Evolutionary conservation across 2,888 invertebrate species (phyloP).

Genomic region (Diplazon laetatorius): DNA sequence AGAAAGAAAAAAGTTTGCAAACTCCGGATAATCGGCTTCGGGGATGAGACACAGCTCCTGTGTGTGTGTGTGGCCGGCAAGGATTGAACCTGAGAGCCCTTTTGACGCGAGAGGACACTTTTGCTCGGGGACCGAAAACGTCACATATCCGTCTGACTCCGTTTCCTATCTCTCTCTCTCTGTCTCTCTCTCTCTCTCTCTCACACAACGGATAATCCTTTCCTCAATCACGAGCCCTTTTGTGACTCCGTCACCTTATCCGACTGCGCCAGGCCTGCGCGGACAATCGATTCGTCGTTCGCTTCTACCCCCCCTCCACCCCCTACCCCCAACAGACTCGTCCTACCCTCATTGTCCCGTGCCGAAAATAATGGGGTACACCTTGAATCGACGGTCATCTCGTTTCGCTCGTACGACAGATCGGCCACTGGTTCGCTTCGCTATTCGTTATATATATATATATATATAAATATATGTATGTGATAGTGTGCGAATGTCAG

Average conservation of each 20-base stretch:
- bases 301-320: too few species aligned
- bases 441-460: constrained; percentile 9
- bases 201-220: constrained; percentile 68
- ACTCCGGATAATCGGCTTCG: not conserved
- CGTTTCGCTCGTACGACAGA: constrained; percentile 28
- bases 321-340: constrained; percentile 1
- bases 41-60: not conserved
- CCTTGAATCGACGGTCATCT: constrained; percentile 22
- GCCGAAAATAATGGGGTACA: constrained; percentile 28
- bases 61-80: not conserved
- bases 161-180: too few species aligned
- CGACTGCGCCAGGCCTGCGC: constrained; percentile 14
- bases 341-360: not conserved
- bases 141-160: constrained; percentile 48
- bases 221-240: constrained; percentile 70
- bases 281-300: constrained; percentile 26
- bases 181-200: constrained; percentile 14
- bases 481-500: constrained; percentile 40
- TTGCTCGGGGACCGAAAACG: constrained; percentile 39
- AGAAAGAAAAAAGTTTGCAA: not conserved
- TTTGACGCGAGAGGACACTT: constrained; percentile 53
- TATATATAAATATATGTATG: too few species aligned
- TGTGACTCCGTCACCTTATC: constrained; percentile 59
- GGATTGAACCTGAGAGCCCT: constrained; percentile 56
- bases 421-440: constrained; percentile 14